Conservation (phyloP, 2,888 invertebrate genomes). For the Mesoligia furuncula region DNA sequence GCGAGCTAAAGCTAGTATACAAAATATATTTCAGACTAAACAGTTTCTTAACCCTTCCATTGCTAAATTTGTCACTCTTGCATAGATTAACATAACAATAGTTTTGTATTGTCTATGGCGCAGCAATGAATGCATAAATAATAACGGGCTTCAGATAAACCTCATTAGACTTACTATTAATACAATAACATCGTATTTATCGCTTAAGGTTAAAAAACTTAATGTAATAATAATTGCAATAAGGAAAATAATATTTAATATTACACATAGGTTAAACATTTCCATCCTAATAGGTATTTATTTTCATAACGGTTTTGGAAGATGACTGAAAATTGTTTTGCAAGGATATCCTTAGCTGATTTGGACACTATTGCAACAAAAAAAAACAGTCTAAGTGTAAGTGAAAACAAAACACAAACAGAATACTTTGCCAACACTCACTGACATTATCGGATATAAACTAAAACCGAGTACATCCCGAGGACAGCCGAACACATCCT, state of each 20-base stretch:
- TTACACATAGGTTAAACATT: not conserved
- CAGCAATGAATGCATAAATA: conserved; percentile 48
- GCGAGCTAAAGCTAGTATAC: not conserved
- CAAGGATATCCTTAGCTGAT: not conserved
- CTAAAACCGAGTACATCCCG: too few relatives aligned
- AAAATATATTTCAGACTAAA: not conserved
- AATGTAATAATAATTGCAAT: conserved; percentile 30
- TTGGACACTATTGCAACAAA: not conserved
- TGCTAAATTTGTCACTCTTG: conserved; percentile 34
- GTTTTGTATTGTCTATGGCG: conserved; percentile 29
- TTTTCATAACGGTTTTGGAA: not conserved
- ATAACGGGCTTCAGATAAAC: conserved; percentile 36
- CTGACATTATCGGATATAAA: too few relatives aligned
- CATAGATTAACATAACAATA: conserved; percentile 52
- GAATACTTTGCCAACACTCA: too few relatives aligned
- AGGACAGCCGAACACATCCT: too few relatives aligned
- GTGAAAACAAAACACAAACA: too few relatives aligned
- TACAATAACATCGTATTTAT: conserved; percentile 25
- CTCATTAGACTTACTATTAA: conserved; percentile 18
- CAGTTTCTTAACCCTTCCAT: conserved; percentile 10
- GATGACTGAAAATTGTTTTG: not conserved
- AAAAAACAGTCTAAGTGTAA: too few relatives aligned
- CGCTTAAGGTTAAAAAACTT: conserved; percentile 16
- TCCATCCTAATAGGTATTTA: not conserved
- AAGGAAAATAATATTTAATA: conserved; percentile 35